Conservation (phyloP, 2,888 invertebrate species). For the Ethmia dodecea region DNA sequence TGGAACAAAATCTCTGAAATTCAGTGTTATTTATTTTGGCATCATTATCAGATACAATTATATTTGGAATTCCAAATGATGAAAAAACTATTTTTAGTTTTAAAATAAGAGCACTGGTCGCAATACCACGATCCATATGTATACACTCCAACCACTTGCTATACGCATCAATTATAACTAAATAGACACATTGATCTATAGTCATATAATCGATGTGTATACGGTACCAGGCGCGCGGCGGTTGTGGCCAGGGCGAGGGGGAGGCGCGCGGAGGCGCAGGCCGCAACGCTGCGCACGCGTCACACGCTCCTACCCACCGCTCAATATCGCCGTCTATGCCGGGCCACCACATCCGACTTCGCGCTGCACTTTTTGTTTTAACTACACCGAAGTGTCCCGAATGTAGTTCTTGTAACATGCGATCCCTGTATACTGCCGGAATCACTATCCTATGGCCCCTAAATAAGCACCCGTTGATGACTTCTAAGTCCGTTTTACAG, state of each 20-base stretch:
- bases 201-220: conserved; percentile 13
- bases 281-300: conserved; percentile 1
- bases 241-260: conserved; percentile 4
- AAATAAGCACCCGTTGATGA: not conserved
- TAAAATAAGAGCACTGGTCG: too few species aligned
- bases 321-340: not conserved
- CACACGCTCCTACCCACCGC: not conserved
- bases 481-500: not conserved
- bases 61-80: conserved; percentile 1
- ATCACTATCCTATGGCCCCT: not conserved
- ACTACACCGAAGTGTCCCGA: not conserved
- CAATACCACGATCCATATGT: conserved; percentile 13
- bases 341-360: not conserved
- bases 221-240: conserved; percentile 4
- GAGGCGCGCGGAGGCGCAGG: not conserved
- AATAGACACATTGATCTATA: conserved; percentile 6
- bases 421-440: not conserved
- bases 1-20: conserved; percentile 15
- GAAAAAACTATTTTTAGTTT: too few species aligned
- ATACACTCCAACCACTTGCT: conserved; percentile 18
- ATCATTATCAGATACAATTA: conserved; percentile 16
- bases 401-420: not conserved
- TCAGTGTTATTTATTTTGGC: conserved; percentile 11
- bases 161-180: conserved; percentile 13
- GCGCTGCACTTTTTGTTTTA: not conserved